Conservation (phyloP, 2,888 invertebrate genomes). For the Lasioglossum malachurum region DNA sequence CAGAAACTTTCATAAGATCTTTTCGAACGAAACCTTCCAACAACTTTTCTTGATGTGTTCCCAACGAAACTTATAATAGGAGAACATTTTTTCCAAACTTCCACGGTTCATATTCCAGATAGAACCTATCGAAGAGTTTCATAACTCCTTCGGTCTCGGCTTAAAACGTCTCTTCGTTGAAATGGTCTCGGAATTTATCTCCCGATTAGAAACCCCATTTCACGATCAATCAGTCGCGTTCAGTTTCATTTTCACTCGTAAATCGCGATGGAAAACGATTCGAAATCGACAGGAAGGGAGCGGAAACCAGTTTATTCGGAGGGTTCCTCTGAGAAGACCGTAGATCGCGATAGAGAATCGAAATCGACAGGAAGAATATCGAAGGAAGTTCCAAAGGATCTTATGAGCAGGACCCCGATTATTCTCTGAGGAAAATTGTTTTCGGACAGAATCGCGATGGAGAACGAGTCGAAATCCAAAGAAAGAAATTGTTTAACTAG, state of each 20-base stretch:
- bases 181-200: neutral
- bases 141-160: neutral
- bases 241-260: neutral
- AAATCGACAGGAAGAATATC: too few relatives aligned
- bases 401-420: too few relatives aligned
- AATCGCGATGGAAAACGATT: neutral
- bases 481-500: too few relatives aligned
- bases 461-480: too few relatives aligned
- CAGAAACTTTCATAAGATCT: neutral
- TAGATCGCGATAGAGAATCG: too few relatives aligned
- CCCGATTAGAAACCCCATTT: neutral
- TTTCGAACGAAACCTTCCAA: neutral
- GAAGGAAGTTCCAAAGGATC: too few relatives aligned
- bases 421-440: too few relatives aligned
- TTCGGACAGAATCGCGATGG: too few relatives aligned
- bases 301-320: neutral
- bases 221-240: neutral
- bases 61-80: neutral
- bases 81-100: neutral
- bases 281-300: neutral
- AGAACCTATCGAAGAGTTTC: neutral
- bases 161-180: neutral
- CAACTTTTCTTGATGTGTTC: too few relatives aligned
- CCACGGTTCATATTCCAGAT: neutral
- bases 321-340: too few relatives aligned